Percentiles rank a stretch among this genome's conserved stretches.
phyloP scores from a whole-genome alignment of 2,888 invertebrate genomes.

The Gibbula magus region DNA sequence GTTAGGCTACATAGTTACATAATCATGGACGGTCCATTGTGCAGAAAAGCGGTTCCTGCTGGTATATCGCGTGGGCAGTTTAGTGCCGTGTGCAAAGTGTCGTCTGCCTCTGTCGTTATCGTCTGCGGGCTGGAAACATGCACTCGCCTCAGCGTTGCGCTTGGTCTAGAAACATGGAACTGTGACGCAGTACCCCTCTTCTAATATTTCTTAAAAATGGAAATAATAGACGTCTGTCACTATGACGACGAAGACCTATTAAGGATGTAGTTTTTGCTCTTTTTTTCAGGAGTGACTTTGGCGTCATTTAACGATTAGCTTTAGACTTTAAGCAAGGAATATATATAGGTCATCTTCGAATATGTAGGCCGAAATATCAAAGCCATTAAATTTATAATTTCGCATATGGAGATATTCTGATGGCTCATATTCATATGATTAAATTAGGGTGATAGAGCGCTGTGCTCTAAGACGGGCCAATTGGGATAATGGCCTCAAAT shows the following conservation, averaged over 20 bases:
- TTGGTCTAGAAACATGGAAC: not conserved
- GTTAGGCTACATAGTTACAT: too few relatives aligned
- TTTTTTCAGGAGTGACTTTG: not conserved
- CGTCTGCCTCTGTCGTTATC: not conserved
- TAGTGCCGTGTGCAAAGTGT: constrained; percentile 5
- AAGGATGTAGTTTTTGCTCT: not conserved
- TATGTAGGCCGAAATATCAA: too few relatives aligned
- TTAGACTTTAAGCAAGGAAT: too few relatives aligned
- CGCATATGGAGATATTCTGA: too few relatives aligned
- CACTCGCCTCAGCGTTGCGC: not conserved
- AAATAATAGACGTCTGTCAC: not conserved
- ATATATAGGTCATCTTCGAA: too few relatives aligned
- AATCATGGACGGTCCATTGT: too few relatives aligned
- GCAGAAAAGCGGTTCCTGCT: too few relatives aligned
- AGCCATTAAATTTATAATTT: too few relatives aligned
- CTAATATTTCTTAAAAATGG: not conserved
- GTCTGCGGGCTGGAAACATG: not conserved
- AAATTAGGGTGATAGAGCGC: too few relatives aligned
- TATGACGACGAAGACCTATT: not conserved
- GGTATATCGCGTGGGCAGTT: not conserved
- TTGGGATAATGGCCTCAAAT: too few relatives aligned
- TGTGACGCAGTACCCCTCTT: not conserved
- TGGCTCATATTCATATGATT: too few relatives aligned
- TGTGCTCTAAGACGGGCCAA: too few relatives aligned
- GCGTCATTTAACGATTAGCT: not conserved